Base-by-base conservation (phyloP, 2,888 invertebrate species). In the Antitype chi region DNA sequence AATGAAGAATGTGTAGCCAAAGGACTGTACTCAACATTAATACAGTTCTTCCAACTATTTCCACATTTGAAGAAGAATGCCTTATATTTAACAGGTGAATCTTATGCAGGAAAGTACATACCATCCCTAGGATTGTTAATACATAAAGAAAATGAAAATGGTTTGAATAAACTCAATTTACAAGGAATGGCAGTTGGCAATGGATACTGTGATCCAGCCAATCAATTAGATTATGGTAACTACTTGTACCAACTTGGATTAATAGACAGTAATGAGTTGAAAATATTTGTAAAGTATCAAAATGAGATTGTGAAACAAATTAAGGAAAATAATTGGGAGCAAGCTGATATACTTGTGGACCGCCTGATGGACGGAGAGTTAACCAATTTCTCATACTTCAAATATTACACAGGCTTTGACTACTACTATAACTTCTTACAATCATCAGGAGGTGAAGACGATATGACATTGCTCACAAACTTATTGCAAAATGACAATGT, bases 381-480 rank as follows among this genome's bases (percentile, higher is more conserved):
- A 0, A 89, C 89, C 1, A 94, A 95, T 73, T 90, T 87, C 32
- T 95, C 96, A 20, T 94, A 93, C 66, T 98, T 98, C 89, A 97
- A 97, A 90, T 97, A 97, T 82, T 94, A 97, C 55, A 98, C 98
- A 9, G 98, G 98, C 0, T 98, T 98, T 78, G 92, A 97, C n/a
- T 97, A 98, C 89, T 98, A 98, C 87, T 98, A 97, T 90, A 98
- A 98, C 90, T 98, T 97, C 89, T 91, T 99, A 28, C 92, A 97
- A 66, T 79, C 94, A 0, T 93, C 97, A 0, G 92, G 96, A 0
- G 93, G 96, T 9, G 96, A 97, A 25, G 92, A 94, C 3, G 96
- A 97, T 67, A 92, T 94, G 67, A 93, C 95, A 28, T 90, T 94
- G 2, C 94, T 95, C 53, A 85, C 86, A 0, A 77, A 92, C n/a